These are phyloP conservation scores for Colletes collaris DNA, from an alignment of 2,888 invertebrate genomes.

Conservation along the genomic window DNA sequence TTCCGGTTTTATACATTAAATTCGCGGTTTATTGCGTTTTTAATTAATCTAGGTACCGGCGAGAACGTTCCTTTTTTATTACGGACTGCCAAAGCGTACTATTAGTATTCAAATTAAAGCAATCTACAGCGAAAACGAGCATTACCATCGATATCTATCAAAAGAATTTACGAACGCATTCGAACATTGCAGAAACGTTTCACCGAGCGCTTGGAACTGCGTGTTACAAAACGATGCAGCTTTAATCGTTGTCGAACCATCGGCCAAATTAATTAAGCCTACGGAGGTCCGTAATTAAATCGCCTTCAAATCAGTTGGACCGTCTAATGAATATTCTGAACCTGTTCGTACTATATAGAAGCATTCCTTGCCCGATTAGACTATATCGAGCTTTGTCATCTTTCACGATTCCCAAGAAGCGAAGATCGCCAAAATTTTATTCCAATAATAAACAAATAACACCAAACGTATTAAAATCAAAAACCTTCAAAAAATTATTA, in stretches of 20 bases:
- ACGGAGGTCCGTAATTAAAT: conserved; percentile 76
- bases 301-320: conserved; percentile 75
- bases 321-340: conserved; percentile 78
- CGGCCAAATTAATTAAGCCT: conserved; percentile 79
- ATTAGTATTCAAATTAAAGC: too few relatives aligned
- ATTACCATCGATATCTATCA: not conserved
- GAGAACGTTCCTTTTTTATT: too few relatives aligned
- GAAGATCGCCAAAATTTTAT: too few relatives aligned
- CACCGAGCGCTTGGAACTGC: conserved; percentile 6
- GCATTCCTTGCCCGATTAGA: conserved; percentile 67
- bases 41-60: too few relatives aligned
- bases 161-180: conserved; percentile 11
- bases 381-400: conserved; percentile 62
- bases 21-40: too few relatives aligned
- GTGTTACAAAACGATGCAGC: conserved; percentile 43
- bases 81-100: too few relatives aligned
- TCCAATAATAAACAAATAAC: too few relatives aligned
- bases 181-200: conserved; percentile 17
- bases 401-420: conserved; percentile 39
- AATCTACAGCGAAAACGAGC: too few relatives aligned
- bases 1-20: too few relatives aligned
- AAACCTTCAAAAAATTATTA: too few relatives aligned
- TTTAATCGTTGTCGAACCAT: conserved; percentile 77
- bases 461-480: too few relatives aligned
- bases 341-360: conserved; percentile 57